A percentile compares a stretch with the other conserved stretches of the same genome.
phyloP scores from a whole-genome alignment of 37 sponge, comb jelly and placozoan species.

The Diacarnus erythraeanus region DNA sequence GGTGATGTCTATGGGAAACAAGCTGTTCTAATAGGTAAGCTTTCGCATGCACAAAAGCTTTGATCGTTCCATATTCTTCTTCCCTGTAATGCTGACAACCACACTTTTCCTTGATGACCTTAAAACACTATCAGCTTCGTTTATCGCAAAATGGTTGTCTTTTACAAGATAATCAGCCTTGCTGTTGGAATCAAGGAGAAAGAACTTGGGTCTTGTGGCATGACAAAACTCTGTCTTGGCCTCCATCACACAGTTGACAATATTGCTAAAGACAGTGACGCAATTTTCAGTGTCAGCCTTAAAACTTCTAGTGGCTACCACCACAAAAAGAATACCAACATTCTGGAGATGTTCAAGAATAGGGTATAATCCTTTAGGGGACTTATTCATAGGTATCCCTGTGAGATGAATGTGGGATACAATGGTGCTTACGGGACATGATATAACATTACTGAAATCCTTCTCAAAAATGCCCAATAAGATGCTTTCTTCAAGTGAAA shows the following conservation, averaged over 20 bases:
- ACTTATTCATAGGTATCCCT: not conserved
- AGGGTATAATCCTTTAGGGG: not conserved
- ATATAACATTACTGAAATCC: conserved; percentile 11
- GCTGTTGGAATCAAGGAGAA: conserved; percentile 12
- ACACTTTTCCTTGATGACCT: not conserved
- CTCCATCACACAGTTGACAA: conserved; percentile 19
- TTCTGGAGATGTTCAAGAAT: not conserved
- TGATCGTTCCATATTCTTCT: not conserved
- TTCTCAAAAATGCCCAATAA: conserved; percentile 8
- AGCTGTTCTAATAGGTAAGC: not conserved
- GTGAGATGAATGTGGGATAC: not conserved
- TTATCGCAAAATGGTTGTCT: not conserved
- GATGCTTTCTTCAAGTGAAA: conserved; percentile 5
- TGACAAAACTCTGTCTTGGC: conserved; percentile 19
- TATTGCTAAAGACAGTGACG: not conserved
- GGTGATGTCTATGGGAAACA: not conserved
- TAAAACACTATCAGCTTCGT: conserved; percentile 11
- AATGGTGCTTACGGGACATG: not conserved
- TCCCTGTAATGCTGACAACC: not conserved
- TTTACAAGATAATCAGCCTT: not conserved
- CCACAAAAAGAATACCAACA: too few species aligned
- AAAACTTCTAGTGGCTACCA: conserved; percentile 19
- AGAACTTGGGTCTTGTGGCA: not conserved
- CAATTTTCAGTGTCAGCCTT: conserved; percentile 17
- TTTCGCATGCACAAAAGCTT: not conserved